These are phyloP conservation scores for Zaprionus vittiger DNA, from an alignment of 1,140 invertebrate genomes.

Conservation along the genomic window DNA sequence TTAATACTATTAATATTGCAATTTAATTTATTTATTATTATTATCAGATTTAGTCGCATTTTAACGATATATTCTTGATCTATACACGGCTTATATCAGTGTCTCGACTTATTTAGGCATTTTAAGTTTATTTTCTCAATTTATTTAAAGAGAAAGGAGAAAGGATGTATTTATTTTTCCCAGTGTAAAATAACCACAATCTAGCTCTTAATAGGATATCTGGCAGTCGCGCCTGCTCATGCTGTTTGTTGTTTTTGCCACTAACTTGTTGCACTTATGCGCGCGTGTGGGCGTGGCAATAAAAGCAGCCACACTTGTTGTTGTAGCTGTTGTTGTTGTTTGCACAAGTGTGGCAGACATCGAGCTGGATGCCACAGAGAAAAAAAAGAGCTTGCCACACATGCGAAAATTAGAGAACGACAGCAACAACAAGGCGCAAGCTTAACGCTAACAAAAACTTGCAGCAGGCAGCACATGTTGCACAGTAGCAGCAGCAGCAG, in stretches of 20 bases:
- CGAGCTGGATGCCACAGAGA: not conserved
- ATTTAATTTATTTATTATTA: no score
- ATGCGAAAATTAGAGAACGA: slow-evolving; percentile 33
- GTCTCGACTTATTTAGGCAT: no score
- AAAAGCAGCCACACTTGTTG: slow-evolving; percentile 10
- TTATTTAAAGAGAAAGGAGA: no score
- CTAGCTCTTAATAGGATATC: not conserved
- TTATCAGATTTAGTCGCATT: no score
- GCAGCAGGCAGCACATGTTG: slow-evolving; percentile 47
- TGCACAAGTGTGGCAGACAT: slow-evolving; percentile 37
- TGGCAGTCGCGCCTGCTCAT: not conserved
- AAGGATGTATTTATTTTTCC: no score
- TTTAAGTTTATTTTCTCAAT: no score
- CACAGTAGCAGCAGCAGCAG: slow-evolving; percentile 30
- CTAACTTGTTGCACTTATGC: slow-evolving; percentile 53
- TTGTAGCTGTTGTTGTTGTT: slow-evolving; percentile 28
- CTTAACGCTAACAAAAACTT: slow-evolving; percentile 41
- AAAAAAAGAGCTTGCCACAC: slow-evolving; percentile 12
- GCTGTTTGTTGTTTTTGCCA: slow-evolving; percentile 25
- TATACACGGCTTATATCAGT: no score
- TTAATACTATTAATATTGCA: no score
- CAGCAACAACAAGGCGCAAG: slow-evolving; percentile 1
- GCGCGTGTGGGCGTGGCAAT: slow-evolving; percentile 28
- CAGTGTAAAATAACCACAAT: no score
- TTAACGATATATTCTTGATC: no score